Evolutionary conservation across 2,888 invertebrate genomes (phyloP), one percentile per base, ranked within the genome.

Genomic region (Philereme transversata): DNA sequence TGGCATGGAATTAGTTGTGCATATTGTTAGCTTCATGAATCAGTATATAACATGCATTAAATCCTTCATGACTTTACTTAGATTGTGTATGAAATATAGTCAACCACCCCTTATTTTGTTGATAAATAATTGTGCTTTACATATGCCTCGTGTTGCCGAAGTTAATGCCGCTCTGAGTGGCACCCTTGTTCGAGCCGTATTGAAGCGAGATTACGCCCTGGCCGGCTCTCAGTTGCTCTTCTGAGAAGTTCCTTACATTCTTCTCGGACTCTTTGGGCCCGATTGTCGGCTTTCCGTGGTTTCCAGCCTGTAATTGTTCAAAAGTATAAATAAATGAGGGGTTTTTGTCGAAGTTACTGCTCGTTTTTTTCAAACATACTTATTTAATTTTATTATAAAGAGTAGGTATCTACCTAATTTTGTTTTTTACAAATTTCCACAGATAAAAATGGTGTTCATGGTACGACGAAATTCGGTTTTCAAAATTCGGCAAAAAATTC

Each of bases 71-170:
- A 47, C 34, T 45, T 47, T 22, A 36, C 6, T 34, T 49, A 48
- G 22, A 48, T 51, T 59, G 45, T 49, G 59, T 54, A 44, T 34
- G 5, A 59, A 54, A 49, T n/a, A 34, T 7, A n/a, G 51, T 55
- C 51, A 55, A 55, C 47, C 45, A 51, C 48, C 47, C 38, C 48
- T 9, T 6, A n/a, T 44, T n/a, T 38, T 43, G 36, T 50, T 8
- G 40, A 41, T 35, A 36, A 35, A 51, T 22, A n/a, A 4, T 36
- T 46, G 33, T 40, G 57, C 5, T 76, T 84, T 96, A 98, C 98
- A 98, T 98, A 93, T 99, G 99, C 88, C 99, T 95, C 78, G 98
- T 98, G 93, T 98, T 98, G 74, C 99, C 99, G 79, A 99, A 98
- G 88, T 97, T 99, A 85, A 99, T 97, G 60, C 99, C 99, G 70